phyloP scores from a whole-genome alignment of 2,113 vertebrate species.

The Odocoileus hemionus region DNA sequence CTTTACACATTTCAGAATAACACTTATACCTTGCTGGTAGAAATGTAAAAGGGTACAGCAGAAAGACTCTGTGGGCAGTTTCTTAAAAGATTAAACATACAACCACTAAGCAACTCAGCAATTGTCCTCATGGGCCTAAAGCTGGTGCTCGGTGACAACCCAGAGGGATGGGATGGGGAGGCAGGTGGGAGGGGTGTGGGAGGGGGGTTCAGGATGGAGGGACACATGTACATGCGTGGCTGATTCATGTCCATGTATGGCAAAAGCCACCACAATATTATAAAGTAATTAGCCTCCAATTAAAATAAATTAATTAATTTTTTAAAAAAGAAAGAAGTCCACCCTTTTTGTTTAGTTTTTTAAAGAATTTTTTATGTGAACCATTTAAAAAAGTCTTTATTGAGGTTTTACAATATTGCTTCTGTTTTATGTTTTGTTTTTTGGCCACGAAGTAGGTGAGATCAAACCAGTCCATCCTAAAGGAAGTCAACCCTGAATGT shows the following conservation, averaged over 20 bases:
- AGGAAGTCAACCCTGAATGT: not conserved
- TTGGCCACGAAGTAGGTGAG: not conserved
- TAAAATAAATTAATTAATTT: not conserved
- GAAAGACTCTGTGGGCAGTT: not conserved
- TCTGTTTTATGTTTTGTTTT: not conserved
- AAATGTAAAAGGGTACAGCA: not conserved
- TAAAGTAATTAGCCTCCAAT: not conserved
- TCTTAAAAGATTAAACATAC: not conserved
- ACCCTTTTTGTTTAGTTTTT: not conserved
- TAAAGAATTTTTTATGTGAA: not conserved
- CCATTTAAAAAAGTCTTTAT: not conserved
- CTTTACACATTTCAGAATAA: not conserved
- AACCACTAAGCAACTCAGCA: not conserved
- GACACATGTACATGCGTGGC: not conserved
- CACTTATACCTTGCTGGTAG: not conserved
- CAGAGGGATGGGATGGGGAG: not conserved
- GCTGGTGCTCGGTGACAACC: not conserved
- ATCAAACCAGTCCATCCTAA: not conserved
- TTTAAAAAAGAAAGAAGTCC: not conserved
- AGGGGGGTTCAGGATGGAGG: not conserved
- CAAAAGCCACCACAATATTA: not conserved
- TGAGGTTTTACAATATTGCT: not conserved
- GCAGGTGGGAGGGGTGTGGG: not conserved
- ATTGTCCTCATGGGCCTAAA: not conserved
- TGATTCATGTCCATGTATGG: not conserved